phyloP scores from a whole-genome alignment of 92 coral and sea anemone genomes.

The Phenganax stokvisi region DNA sequence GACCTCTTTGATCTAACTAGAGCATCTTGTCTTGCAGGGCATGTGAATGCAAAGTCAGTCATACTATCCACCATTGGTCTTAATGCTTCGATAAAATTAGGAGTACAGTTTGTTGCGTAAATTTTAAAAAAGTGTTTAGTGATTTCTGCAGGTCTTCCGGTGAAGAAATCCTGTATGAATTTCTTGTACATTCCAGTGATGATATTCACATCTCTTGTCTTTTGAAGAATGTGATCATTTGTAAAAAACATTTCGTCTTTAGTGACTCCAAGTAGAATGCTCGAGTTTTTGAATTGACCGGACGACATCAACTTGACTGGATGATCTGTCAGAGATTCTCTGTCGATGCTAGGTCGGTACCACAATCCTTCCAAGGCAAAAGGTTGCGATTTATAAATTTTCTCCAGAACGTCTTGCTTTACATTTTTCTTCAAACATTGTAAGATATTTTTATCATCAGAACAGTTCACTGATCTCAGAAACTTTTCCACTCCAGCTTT shows the following conservation, averaged over 20 bases:
- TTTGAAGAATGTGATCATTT: not conserved
- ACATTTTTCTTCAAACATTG: not conserved
- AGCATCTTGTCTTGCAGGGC: not conserved
- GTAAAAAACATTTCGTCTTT: slow-evolving; percentile 3
- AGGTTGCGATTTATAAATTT: not conserved
- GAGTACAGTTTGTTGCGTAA: not conserved
- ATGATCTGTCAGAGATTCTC: not conserved
- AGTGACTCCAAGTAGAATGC: not conserved
- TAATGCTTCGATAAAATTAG: slow-evolving; percentile 2
- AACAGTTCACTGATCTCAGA: not conserved
- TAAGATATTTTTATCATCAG: not conserved
- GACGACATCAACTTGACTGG: not conserved
- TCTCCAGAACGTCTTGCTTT: not conserved
- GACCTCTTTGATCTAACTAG: not conserved
- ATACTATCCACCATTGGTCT: not conserved
- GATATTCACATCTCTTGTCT: not conserved
- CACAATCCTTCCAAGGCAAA: not conserved
- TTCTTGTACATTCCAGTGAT: not conserved
- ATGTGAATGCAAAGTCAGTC: not conserved
- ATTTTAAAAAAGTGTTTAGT: not conserved
- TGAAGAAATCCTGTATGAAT: not conserved
- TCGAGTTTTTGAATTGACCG: not conserved
- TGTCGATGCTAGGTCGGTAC: not conserved
- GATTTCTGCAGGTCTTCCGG: not conserved
- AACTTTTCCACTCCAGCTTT: not conserved